A percentile compares a stretch with the other conserved stretches of the same genome.
These are phyloP conservation scores for Siniperca knerii DNA, from an alignment of 2,113 vertebrate species.

Conservation along the genomic window DNA sequence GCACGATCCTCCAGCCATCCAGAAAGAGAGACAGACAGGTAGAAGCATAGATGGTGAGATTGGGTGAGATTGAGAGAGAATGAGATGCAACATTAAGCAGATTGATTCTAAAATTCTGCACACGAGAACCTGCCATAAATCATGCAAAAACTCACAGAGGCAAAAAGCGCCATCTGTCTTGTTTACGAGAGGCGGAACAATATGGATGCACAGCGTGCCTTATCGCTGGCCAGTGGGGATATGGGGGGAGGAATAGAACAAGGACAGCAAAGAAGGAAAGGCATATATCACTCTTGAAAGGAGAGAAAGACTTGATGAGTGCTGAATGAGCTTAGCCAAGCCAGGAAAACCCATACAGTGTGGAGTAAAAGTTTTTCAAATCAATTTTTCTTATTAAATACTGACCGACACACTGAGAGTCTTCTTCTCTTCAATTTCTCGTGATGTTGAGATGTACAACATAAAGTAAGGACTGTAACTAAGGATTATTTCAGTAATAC, in stretches of 20 bases:
- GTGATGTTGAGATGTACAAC: background rate
- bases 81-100: conserved; percentile 82
- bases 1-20: conserved; percentile 43
- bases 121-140: conserved; percentile 72
- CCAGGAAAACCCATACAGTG: conserved; percentile 9
- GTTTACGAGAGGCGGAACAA: conserved; percentile 77
- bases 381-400: conserved; percentile 12
- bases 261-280: conserved; percentile 49
- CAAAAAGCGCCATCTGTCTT: conserved; percentile 76
- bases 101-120: conserved; percentile 82
- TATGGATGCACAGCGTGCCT: conserved; percentile 66
- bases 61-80: conserved; percentile 63
- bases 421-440: background rate
- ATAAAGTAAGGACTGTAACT: background rate
- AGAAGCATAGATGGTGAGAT: conserved; percentile 50
- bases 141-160: conserved; percentile 64
- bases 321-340: conserved; percentile 11
- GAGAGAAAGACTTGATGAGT: conserved; percentile 14
- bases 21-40: conserved; percentile 25
- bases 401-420: background rate
- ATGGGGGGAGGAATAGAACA: conserved; percentile 51
- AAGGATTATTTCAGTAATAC: background rate
- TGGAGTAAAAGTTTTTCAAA: conserved; percentile 27
- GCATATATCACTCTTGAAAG: conserved; percentile 53
- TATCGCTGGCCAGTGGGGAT: conserved; percentile 58